Evolutionary conservation across 2,113 vertebrate species (phyloP).

Genomic region (Xenopus tropicalis): DNA sequence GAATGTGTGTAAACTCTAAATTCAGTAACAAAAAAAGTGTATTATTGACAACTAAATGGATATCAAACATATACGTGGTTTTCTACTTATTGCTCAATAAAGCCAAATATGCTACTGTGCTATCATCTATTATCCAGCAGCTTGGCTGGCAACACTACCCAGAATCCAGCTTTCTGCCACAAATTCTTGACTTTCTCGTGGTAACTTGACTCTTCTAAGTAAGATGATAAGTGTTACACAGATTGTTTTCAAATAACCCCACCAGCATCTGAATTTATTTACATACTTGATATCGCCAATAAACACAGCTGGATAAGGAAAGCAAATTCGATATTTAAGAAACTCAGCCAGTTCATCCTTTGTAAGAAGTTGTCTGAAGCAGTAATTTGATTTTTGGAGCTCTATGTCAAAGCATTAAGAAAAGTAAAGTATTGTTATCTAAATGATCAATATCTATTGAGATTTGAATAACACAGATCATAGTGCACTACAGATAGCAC

Average conservation of each 20-base stretch:
- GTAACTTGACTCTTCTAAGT: conserved; percentile 66
- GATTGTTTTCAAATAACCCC: conserved; percentile 80
- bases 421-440: too few species aligned
- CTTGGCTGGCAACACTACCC: background rate
- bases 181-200: conserved; percentile 18
- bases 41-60: too few species aligned
- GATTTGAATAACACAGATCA: too few species aligned
- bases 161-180: background rate
- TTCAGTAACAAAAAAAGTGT: too few species aligned
- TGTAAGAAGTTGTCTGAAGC: conserved; percentile 54
- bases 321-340: conserved; percentile 74
- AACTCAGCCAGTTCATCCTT: conserved; percentile 68
- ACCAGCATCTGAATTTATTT: conserved; percentile 79
- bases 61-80: background rate
- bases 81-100: conserved; percentile 5
- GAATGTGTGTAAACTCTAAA: too few species aligned
- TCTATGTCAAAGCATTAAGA: too few species aligned
- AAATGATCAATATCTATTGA: too few species aligned
- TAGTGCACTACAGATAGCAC: too few species aligned
- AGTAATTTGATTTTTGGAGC: conserved; percentile 3
- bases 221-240: conserved; percentile 75
- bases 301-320: conserved; percentile 76
- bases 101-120: conserved; percentile 10
- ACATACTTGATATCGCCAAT: conserved; percentile 75
- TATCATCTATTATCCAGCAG: conserved; percentile 23